A percentile compares a stretch with the other conserved stretches of the same genome.
Conservation (phyloP, 2,888 invertebrate species). For the Parapristionchus giblindavisi region DNA sequence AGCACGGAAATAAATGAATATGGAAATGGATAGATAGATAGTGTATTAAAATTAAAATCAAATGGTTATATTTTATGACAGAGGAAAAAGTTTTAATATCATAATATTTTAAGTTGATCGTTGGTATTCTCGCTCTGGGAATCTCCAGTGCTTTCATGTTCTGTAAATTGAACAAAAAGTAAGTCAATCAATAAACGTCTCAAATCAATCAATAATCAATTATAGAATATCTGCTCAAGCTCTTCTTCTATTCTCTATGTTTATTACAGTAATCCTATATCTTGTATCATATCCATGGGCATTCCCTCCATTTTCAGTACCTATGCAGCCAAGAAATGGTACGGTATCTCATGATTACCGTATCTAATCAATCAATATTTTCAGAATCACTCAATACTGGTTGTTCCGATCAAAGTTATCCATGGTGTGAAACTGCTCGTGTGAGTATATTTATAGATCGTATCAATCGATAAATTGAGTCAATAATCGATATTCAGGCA, state of each 20-base stretch:
- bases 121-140: constrained; percentile 27
- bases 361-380: background rate
- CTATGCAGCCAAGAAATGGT: constrained; percentile 22
- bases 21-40: no score
- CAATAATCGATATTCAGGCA: no score
- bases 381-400: constrained; percentile 23
- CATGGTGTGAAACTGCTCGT: constrained; percentile 27
- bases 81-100: background rate
- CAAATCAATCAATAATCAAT: background rate
- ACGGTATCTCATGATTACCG: background rate
- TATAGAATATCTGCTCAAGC: constrained; percentile 1
- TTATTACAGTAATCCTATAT: constrained; percentile 9
- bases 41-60: no score
- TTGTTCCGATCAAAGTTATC: constrained; percentile 5
- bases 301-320: background rate
- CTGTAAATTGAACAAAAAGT: constrained; percentile 27
- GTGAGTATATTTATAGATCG: background rate
- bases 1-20: no score
- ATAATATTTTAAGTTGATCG: background rate
- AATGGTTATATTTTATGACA: no score
- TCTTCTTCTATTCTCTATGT: constrained; percentile 27
- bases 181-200: background rate
- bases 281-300: constrained; percentile 35
- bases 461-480: no score
- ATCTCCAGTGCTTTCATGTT: constrained; percentile 22